Conservation (phyloP, 1,140 invertebrate species). For the Aphidius ervi region DNA sequence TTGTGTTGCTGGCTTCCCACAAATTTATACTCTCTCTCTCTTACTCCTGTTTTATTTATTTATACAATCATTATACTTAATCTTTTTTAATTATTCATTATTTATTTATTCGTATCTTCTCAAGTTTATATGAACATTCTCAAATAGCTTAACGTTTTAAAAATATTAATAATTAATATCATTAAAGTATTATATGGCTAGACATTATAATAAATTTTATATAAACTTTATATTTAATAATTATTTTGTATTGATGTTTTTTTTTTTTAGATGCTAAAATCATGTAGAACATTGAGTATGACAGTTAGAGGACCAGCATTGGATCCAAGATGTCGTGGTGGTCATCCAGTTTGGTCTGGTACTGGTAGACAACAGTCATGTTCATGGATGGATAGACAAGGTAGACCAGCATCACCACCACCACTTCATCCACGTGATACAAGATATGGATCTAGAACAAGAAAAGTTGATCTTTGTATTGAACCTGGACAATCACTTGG, state of each 20-base stretch:
- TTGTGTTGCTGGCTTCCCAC: slow-evolving; percentile 25
- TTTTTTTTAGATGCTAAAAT: slow-evolving; percentile 75
- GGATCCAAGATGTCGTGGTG: slow-evolving; percentile 51
- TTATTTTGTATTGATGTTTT: neutral
- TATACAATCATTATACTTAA: neutral
- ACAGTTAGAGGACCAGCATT: slow-evolving; percentile 70
- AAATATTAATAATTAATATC: too few species aligned
- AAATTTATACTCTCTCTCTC: neutral
- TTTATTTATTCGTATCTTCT: neutral
- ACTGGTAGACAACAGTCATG: slow-evolving; percentile 72
- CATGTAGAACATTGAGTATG: slow-evolving; percentile 80
- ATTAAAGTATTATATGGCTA: too few species aligned
- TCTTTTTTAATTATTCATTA: too few species aligned
- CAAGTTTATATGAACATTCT: neutral
- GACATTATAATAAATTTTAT: too few species aligned
- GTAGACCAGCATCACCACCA: slow-evolving; percentile 81
- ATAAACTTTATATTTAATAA: too few species aligned
- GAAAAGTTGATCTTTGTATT: slow-evolving; percentile 76
- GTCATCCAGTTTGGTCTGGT: slow-evolving; percentile 52
- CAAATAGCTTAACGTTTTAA: too few species aligned
- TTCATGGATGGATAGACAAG: slow-evolving; percentile 88
- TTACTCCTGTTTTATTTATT: slow-evolving; percentile 10
- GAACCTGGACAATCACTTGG: slow-evolving; percentile 86
- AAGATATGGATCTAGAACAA: slow-evolving; percentile 46
- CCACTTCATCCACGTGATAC: slow-evolving; percentile 42